Evolutionary conservation across 2,113 vertebrate genomes (phyloP), one percentile per base, ranked within the genome.

Genomic region (Lota lota): DNA sequence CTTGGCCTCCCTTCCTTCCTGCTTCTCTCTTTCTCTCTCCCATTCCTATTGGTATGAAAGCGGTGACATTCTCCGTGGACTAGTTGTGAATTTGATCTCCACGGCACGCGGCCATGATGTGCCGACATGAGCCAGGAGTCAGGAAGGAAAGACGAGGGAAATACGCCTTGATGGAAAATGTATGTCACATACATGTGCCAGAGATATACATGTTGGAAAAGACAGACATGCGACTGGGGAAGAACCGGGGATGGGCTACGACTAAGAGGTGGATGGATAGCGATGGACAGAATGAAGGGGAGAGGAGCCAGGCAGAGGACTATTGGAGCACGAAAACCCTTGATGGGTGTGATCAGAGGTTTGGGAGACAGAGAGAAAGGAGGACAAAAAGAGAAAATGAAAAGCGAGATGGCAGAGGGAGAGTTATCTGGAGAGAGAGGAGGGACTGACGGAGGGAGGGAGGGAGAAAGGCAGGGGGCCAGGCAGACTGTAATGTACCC

Each of bases 401-500:
- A 17, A 28, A 28, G 0, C 15, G n/a, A 50, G 40, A 6, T 10
- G 21, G 24, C 5, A 64, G 15, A 63, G 1, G 53, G 67, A 58
- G 10, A 62, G 61, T 22, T 20, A 62, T 22, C 1, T 17, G 63
- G 51, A 33, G 16, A 57, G 22, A 56, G 21, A 8, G 63, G 51
- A 33, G 16, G 33, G 22, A 56, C 16, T 8, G 22, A 53, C 20
- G 51, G 36, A 24, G 7, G 14, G 22, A 56, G 51, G 19, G 18
- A 63, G 62, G 36, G 33, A 19, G 62, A 19, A 4, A 33, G n/a
- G 17, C 22, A 64, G 36, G 20, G 11, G 50, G 63, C 7, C 18
- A 64, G 63, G 21, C 18, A 50, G 61, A 64, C 18, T 73, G 36
- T 72, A 83, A 78, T 78, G 72, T 77, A 69, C 75, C 71, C 71